Conservation (phyloP, 2,888 invertebrate genomes). For the Pheosia tremula region DNA sequence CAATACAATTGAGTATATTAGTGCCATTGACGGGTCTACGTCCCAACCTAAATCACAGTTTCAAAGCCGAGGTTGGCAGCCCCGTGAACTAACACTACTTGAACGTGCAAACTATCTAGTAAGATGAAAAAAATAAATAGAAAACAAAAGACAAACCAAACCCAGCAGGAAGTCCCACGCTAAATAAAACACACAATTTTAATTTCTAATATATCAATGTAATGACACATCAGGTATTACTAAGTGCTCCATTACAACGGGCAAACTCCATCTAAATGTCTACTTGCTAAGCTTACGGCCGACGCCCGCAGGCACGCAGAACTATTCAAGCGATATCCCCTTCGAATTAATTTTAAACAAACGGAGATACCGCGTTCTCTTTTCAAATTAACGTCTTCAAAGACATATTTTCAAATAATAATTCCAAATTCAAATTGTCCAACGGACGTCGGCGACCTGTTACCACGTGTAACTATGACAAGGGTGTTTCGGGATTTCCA, state of each 20-base stretch:
- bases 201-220: slow-evolving; percentile 79
- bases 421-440: slow-evolving; percentile 9
- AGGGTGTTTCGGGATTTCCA: slow-evolving; percentile 53
- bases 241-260: slow-evolving; percentile 80
- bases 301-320: slow-evolving; percentile 47
- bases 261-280: slow-evolving; percentile 73
- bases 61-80: slow-evolving; percentile 44
- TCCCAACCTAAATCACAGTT: slow-evolving; percentile 37
- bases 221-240: slow-evolving; percentile 79
- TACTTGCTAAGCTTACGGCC: slow-evolving; percentile 61
- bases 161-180: slow-evolving; percentile 70
- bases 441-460: slow-evolving; percentile 56
- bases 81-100: slow-evolving; percentile 40
- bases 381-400: slow-evolving; percentile 1
- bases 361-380: slow-evolving; percentile 27
- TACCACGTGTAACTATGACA: slow-evolving; percentile 68
- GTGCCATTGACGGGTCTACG: slow-evolving; percentile 33
- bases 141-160: slow-evolving; percentile 47
- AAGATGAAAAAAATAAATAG: slow-evolving; percentile 37
- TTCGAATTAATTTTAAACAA: slow-evolving; percentile 22
- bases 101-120: slow-evolving; percentile 58
- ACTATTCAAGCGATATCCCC: slow-evolving; percentile 15
- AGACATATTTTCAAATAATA: background rate
- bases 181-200: slow-evolving; percentile 81
- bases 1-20: slow-evolving; percentile 35